A percentile compares a stretch with the other conserved stretches of the same genome.
These are phyloP conservation scores for Eristalinus sepulchralis DNA, from an alignment of 2,888 invertebrate genomes.

Conservation along the genomic window DNA sequence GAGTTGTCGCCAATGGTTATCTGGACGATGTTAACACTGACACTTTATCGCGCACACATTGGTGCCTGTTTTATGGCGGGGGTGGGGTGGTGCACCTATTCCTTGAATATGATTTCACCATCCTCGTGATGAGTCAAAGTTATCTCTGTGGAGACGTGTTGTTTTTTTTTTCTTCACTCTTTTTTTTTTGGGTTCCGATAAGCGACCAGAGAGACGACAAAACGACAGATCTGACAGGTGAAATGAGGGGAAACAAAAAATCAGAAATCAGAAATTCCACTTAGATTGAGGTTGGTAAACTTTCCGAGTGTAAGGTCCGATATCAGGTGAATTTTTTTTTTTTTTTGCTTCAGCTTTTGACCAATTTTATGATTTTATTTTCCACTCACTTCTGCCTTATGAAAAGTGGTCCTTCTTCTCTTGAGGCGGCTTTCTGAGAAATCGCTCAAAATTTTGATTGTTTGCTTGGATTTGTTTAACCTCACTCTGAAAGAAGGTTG, in stretches of 20 bases:
- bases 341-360: no score
- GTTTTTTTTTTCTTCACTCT: neutral
- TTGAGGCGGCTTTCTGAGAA: no score
- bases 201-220: neutral
- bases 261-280: neutral
- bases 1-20: slow-evolving; percentile 39
- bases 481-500: no score
- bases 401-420: no score
- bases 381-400: no score
- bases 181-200: neutral
- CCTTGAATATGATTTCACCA: slow-evolving; percentile 58
- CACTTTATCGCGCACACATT: neutral
- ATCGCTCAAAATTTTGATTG: no score
- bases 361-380: no score
- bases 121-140: slow-evolving; percentile 29
- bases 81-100: slow-evolving; percentile 10
- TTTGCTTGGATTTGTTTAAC: no score
- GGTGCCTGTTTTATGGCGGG: neutral
- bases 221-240: neutral
- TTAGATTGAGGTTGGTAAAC: neutral
- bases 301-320: neutral
- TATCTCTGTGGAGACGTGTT: slow-evolving; percentile 19
- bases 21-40: slow-evolving; percentile 4
- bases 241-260: neutral
- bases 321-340: neutral